A percentile compares a stretch with the other conserved stretches of the same genome.
Conservation (phyloP, 2,888 invertebrate species). For the Drosophila gaucha region DNA sequence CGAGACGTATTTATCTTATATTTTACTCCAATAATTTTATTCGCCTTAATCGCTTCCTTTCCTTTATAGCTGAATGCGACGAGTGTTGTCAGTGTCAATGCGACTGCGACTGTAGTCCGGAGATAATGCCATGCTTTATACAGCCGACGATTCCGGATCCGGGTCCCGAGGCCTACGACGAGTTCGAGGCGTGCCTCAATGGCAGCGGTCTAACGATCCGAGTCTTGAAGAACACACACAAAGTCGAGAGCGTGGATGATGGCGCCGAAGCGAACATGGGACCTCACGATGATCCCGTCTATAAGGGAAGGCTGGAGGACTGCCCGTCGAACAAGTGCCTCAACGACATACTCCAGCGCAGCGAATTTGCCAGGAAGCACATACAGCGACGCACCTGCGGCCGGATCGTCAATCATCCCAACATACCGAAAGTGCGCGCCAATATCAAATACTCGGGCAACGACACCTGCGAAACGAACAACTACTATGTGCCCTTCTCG, state of each 20-base stretch:
- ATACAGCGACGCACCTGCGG: slow-evolving; percentile 52
- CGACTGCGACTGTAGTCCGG: slow-evolving; percentile 63
- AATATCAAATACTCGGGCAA: slow-evolving; percentile 84
- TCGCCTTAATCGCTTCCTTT: too few relatives aligned
- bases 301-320: slow-evolving; percentile 31
- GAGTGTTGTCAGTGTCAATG: slow-evolving; percentile 49
- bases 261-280: slow-evolving; percentile 41
- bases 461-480: slow-evolving; percentile 72
- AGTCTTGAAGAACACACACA: slow-evolving; percentile 81
- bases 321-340: slow-evolving; percentile 39
- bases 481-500: slow-evolving; percentile 78
- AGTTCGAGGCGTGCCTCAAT: slow-evolving; percentile 81
- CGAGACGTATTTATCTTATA: too few relatives aligned
- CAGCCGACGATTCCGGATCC: slow-evolving; percentile 65
- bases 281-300: slow-evolving; percentile 47
- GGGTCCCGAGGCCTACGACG: slow-evolving; percentile 83
- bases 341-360: slow-evolving; percentile 50
- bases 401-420: slow-evolving; percentile 72
- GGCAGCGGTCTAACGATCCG: slow-evolving; percentile 81
- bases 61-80: slow-evolving; percentile 36
- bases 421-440: slow-evolving; percentile 81
- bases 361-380: slow-evolving; percentile 43
- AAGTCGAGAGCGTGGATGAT: slow-evolving; percentile 79
- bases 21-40: too few relatives aligned
- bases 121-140: slow-evolving; percentile 71